phyloP scores from a whole-genome alignment of 2,888 invertebrate genomes.

The Gandaritis pyraliata region DNA sequence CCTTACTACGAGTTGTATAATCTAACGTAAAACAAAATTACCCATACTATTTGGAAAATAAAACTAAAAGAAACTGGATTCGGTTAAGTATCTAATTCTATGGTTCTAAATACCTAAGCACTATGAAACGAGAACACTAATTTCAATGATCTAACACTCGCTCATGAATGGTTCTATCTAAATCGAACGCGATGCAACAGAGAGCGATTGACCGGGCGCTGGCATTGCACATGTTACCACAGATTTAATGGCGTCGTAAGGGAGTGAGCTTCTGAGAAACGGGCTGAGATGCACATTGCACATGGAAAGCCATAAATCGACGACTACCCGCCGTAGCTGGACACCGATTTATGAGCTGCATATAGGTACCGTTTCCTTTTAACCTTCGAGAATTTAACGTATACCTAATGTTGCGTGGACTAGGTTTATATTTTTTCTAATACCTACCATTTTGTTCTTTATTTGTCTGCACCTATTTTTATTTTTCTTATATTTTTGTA shows the following conservation, averaged over 20 bases:
- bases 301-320: conserved; percentile 75
- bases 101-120: not conserved
- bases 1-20: too few relatives aligned
- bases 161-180: conserved; percentile 25
- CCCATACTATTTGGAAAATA: too few relatives aligned
- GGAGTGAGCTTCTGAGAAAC: conserved; percentile 76
- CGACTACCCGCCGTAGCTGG: conserved; percentile 60
- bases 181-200: conserved; percentile 29
- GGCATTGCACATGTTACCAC: conserved; percentile 79
- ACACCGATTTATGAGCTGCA: conserved; percentile 29
- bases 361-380: conserved; percentile 19
- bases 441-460: too few relatives aligned
- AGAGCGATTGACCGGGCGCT: conserved; percentile 49
- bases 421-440: too few relatives aligned
- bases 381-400: conserved; percentile 17
- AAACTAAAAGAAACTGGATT: too few relatives aligned
- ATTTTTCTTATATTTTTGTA: too few relatives aligned
- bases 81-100: not conserved
- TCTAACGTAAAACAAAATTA: too few relatives aligned
- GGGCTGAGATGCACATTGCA: conserved; percentile 73
- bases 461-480: too few relatives aligned
- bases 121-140: not conserved
- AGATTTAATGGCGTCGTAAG: conserved; percentile 78
- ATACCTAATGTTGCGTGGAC: not conserved
- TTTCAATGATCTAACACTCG: conserved; percentile 8